These are phyloP conservation scores for Lasioglossum vierecki DNA, from an alignment of 2,888 invertebrate genomes.

Conservation along the genomic window DNA sequence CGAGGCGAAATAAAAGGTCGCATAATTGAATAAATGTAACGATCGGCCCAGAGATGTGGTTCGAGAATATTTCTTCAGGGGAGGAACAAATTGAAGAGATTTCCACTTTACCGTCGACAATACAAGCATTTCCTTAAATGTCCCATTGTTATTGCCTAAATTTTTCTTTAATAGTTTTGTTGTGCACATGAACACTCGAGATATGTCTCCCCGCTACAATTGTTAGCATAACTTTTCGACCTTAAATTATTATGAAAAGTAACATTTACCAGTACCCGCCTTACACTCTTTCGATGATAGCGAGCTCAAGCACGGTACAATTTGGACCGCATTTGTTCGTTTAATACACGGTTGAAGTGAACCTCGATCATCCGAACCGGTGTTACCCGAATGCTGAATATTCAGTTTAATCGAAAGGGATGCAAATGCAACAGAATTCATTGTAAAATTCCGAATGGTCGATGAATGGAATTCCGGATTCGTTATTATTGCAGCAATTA, in stretches of 20 bases:
- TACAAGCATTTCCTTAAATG: background rate
- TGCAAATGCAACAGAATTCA: background rate
- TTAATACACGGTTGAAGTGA: background rate
- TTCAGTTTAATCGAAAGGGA: too few species aligned
- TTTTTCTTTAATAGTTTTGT: too few species aligned
- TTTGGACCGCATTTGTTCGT: background rate
- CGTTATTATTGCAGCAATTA: background rate
- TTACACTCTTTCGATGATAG: background rate
- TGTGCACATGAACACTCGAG: too few species aligned
- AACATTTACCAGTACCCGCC: background rate
- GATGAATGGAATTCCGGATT: background rate
- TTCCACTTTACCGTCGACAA: background rate
- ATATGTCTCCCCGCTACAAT: too few species aligned
- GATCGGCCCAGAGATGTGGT: conserved; percentile 30
- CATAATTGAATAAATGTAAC: conserved; percentile 58
- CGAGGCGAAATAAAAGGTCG: conserved; percentile 40
- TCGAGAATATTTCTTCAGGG: background rate
- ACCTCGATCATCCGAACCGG: background rate
- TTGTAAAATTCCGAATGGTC: background rate
- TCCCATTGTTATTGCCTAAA: too few species aligned
- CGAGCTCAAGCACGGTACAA: background rate
- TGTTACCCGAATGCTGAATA: too few species aligned
- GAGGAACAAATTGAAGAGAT: conserved; percentile 14
- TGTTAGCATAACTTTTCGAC: too few species aligned
- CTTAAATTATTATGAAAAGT: background rate